A percentile compares a stretch with the other conserved stretches of the same genome.
Conservation (phyloP, 1,140 invertebrate species). For the Cherax quadricarinatus region DNA sequence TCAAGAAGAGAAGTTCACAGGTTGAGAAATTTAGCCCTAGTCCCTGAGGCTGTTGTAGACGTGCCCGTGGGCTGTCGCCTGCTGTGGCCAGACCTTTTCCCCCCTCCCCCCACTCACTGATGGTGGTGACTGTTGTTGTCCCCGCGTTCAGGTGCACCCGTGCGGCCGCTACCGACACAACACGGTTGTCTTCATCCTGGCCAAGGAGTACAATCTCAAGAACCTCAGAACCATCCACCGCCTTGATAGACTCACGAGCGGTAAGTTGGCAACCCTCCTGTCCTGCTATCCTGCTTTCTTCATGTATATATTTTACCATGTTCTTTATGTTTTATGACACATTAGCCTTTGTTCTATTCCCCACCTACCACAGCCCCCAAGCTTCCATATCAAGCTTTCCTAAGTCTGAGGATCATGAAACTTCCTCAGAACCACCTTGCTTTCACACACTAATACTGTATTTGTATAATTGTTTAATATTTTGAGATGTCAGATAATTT, state of each 20-base stretch:
- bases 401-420: slow-evolving; percentile 7
- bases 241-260: slow-evolving; percentile 81
- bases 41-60: slow-evolving; percentile 54
- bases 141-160: slow-evolving; percentile 88
- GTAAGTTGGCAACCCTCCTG: slow-evolving; percentile 73
- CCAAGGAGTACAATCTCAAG: slow-evolving; percentile 96
- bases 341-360: not conserved
- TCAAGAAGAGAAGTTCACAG: not conserved
- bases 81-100: slow-evolving; percentile 38
- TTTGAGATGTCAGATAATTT: not conserved
- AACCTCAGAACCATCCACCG: slow-evolving; percentile 93
- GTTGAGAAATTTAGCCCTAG: slow-evolving; percentile 14
- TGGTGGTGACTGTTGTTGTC: slow-evolving; percentile 60
- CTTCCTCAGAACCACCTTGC: slow-evolving; percentile 9
- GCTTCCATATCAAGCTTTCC: not conserved
- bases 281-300: slow-evolving; percentile 16
- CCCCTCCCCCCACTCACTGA: slow-evolving; percentile 17
- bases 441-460: not conserved
- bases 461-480: not conserved
- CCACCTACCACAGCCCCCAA: not conserved
- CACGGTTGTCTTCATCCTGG: slow-evolving; percentile 96
- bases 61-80: slow-evolving; percentile 44
- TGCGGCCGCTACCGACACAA: slow-evolving; percentile 98
- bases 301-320: slow-evolving; percentile 5
- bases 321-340: slow-evolving; percentile 9